Conservation (phyloP, 2,797 vertebrate species). For the Enteromius trimaculatus region DNA sequence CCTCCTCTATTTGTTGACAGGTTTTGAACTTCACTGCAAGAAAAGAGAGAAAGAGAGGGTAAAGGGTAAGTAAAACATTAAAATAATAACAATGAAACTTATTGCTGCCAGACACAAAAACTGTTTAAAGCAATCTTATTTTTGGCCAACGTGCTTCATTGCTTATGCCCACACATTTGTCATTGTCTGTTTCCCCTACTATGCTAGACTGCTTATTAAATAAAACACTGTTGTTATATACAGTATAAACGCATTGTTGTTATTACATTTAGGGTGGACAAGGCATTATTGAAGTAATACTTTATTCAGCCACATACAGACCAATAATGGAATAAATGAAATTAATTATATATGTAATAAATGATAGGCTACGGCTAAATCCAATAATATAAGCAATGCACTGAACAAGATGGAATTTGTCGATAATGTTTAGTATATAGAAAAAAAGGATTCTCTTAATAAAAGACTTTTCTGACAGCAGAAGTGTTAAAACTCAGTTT, state of each 20-base stretch:
- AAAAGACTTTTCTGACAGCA: not conserved
- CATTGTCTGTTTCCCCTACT: not conserved
- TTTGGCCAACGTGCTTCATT: not conserved
- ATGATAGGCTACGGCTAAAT: not conserved
- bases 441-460: not conserved
- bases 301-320: not conserved
- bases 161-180: not conserved
- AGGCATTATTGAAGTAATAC: conserved; percentile 6
- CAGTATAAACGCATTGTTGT: not conserved
- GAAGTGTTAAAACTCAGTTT: not conserved
- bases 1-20: conserved; percentile 83
- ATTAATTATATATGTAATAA: not conserved
- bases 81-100: conserved; percentile 1
- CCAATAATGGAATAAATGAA: conserved; percentile 8
- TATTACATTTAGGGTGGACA: conserved; percentile 2
- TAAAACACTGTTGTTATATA: not conserved
- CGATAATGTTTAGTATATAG: not conserved
- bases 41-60: conserved; percentile 40
- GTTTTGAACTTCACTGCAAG: conserved; percentile 88
- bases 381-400: not conserved
- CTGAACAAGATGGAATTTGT: not conserved
- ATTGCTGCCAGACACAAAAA: not conserved
- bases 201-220: conserved; percentile 8
- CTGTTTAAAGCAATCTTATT: not conserved
- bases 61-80: conserved; percentile 61